phyloP scores from a whole-genome alignment of 2,113 vertebrate species.

The Halichoeres trimaculatus region DNA sequence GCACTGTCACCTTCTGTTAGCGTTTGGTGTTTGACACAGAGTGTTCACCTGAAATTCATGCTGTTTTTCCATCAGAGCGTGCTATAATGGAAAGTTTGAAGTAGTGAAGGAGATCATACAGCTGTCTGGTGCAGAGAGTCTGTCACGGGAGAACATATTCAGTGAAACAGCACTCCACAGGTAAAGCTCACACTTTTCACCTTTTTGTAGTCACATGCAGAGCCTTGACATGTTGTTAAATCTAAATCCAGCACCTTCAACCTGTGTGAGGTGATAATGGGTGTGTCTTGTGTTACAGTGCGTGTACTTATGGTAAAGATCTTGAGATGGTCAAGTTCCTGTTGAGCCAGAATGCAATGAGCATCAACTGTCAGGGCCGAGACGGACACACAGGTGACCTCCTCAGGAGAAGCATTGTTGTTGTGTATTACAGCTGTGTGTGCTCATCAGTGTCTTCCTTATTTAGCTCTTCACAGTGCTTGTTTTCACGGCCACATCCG shows the following conservation, averaged over 20 bases:
- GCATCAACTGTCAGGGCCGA: slow-evolving; percentile 93
- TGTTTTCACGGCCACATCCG: slow-evolving; percentile 95
- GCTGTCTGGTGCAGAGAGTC: slow-evolving; percentile 90
- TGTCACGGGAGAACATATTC: slow-evolving; percentile 96
- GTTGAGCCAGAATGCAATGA: slow-evolving; percentile 89
- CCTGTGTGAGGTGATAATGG: not conserved
- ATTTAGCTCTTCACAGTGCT: slow-evolving; percentile 90
- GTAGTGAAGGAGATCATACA: slow-evolving; percentile 90
- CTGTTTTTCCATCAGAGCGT: slow-evolving; percentile 83
- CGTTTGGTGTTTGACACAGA: not conserved
- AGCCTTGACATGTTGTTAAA: slow-evolving; percentile 5
- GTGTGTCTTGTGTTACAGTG: slow-evolving; percentile 77
- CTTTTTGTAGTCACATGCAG: not conserved
- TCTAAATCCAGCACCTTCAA: not conserved
- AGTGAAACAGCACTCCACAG: slow-evolving; percentile 97
- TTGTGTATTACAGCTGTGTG: not conserved
- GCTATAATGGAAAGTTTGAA: slow-evolving; percentile 91
- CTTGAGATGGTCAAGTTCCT: slow-evolving; percentile 94
- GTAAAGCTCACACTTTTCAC: slow-evolving; percentile 54
- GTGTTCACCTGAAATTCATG: not conserved
- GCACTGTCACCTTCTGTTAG: not conserved
- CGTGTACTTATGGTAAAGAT: slow-evolving; percentile 93
- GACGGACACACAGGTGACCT: slow-evolving; percentile 93
- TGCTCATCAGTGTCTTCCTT: not conserved
- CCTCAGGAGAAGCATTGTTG: not conserved